Evolutionary conservation across 2,888 invertebrate species (phyloP), one percentile per base, ranked within the genome.

Genomic region (Amiota mariae): DNA sequence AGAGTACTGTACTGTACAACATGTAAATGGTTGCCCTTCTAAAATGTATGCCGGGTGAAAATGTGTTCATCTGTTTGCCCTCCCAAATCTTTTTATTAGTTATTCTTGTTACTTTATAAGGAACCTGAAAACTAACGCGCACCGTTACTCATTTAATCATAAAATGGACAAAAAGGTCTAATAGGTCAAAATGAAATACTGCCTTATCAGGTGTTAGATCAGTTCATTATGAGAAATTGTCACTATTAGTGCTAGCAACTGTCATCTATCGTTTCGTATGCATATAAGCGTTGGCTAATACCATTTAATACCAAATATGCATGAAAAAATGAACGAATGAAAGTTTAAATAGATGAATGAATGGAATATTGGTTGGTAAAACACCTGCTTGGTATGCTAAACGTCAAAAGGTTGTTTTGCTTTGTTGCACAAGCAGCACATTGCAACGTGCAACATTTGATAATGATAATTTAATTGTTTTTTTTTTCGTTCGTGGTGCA

Each of bases 131-230:
- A 36, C 6, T 36, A 36, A 36, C 36, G 36, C 3, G 4, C 54
- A 54, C 8, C 54, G 8, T n/a, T 54, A 12, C 54, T 12, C 54
- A 54, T 54, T 36, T 36, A 36, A 36, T 36, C 36, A 36, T 36
- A 36, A 36, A 54, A 54, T n/a, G 54, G 10, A 12, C 63, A 46
- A 63, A 67, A 67, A 46, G 47, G 64, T 64, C 64, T 46, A 48
- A 15, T 66, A 24, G 13, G 36, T 36, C 36, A 8, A 46, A 24
- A n/a, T 54, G 13, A 48, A 59, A 20, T 6, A 6, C 3, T n/a
- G 8, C 13, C 67, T 54, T 68, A 68, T 68, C 67, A 54, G 67
- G 67, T 68, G 67, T 68, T 24, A 51, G 67, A 68, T 68, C 67
- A 20, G 24, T 68, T 68, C 51, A 68, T 68, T 68, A 51, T 68